Base-by-base conservation (phyloP, 23 tunicate genomes). In the Phallusia fumigata region DNA sequence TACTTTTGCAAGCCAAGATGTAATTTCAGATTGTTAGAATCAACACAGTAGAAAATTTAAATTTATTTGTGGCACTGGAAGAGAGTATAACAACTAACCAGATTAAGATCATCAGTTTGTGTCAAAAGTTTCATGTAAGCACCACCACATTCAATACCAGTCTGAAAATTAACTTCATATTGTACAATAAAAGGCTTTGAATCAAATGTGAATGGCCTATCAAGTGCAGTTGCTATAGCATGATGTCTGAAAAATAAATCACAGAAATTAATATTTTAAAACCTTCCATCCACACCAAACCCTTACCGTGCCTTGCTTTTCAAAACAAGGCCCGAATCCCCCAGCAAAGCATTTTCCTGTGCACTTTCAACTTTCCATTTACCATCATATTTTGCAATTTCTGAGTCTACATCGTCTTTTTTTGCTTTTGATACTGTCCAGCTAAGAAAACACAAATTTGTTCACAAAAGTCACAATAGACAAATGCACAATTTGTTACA, bases 61-160 rank as follows among this genome's bases (percentile, higher is more conserved):
- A n/a, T n/a, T n/a, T n/a, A n/a, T n/a, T n/a, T n/a, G n/a, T n/a
- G n/a, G n/a, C n/a, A n/a, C n/a, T n/a, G n/a, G n/a, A n/a, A n/a
- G n/a, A 35, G 47, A 40, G 10, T 10, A 3, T 40, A 13, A 58
- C 12, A 31, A 85, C 69, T 83, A 75, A 92, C 98, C 76, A 93
- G 73, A 33, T 81, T 72, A 5, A 93, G 65, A 77, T 88, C 93
- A 5, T 88, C 83, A 36, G 93, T 33, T 33, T 88, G 77, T 16
- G 90, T 69, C 0, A 93, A 84, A 36, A 93, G 65, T 74, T 95
- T 95, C 47, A 95, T 83, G 74, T 95, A 95, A 6, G 87, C 99
- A 45, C 99, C 99, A 49, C 96, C 99, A 81, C 99, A 95, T 82
- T 95, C 99, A 32, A 95, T 90, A 19, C 99, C 99, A 52, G 82